These are phyloP conservation scores for Idaea straminata DNA, from an alignment of 2,888 invertebrate genomes.

Conservation along the genomic window DNA sequence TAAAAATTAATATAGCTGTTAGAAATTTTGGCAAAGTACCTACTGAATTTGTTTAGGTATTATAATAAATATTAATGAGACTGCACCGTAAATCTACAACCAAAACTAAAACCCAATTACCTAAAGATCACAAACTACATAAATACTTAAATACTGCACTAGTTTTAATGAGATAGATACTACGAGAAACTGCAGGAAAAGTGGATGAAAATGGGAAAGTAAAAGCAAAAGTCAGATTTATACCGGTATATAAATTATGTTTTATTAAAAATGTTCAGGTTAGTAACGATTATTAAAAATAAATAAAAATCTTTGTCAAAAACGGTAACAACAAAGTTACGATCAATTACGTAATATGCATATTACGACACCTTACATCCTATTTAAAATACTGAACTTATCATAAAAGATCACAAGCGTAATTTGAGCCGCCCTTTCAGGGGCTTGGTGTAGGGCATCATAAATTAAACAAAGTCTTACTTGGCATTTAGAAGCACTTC, in stretches of 20 bases:
- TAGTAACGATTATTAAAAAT: constrained; percentile 72
- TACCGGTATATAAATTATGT: constrained; percentile 77
- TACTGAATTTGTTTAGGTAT: not conserved
- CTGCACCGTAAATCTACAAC: not conserved
- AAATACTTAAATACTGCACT: not conserved
- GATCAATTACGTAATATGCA: constrained; percentile 75
- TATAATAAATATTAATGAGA: not conserved
- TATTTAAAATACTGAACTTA: constrained; percentile 78
- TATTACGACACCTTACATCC: constrained; percentile 78
- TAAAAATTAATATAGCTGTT: not conserved
- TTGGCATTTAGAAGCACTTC: constrained; percentile 85
- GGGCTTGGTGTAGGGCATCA: constrained; percentile 75
- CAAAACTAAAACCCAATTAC: not conserved
- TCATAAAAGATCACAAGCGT: constrained; percentile 77
- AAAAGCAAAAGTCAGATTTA: constrained; percentile 54
- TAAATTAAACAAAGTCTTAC: constrained; percentile 70
- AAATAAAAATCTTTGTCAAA: constrained; percentile 77
- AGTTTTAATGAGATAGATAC: constrained; percentile 5
- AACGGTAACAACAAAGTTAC: constrained; percentile 55
- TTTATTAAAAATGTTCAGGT: constrained; percentile 73
- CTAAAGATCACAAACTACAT: not conserved
- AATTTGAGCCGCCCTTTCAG: constrained; percentile 70
- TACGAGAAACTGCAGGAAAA: constrained; percentile 23
- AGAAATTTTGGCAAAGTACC: not conserved
- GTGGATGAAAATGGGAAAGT: constrained; percentile 29